Conservation (phyloP, 2,113 vertebrate genomes). For the Sigmodon hispidus region DNA sequence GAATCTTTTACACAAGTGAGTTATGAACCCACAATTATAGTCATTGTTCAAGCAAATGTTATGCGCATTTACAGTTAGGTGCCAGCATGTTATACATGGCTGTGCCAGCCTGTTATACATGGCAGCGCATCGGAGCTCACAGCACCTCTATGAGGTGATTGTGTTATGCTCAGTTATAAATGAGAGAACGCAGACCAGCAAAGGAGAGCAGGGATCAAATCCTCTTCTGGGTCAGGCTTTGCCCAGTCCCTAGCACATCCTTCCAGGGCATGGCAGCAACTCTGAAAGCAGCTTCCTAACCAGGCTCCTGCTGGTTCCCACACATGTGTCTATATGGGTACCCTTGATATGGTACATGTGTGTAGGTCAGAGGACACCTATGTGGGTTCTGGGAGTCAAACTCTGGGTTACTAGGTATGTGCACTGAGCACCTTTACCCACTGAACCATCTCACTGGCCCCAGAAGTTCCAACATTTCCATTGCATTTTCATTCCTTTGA, state of each 20-base stretch:
- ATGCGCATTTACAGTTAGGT: neutral
- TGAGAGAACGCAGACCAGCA: neutral
- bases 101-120: neutral
- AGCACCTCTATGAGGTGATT: neutral
- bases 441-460: neutral
- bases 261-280: neutral
- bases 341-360: neutral
- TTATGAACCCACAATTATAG: conserved; percentile 49
- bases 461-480: neutral
- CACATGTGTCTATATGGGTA: neutral
- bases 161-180: neutral
- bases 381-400: neutral
- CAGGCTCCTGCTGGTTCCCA: neutral
- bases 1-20: neutral
- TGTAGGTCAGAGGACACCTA: neutral
- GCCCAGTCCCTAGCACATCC: neutral
- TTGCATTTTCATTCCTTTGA: neutral
- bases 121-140: neutral
- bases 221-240: neutral
- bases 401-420: too few relatives aligned
- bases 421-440: neutral
- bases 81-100: neutral
- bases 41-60: neutral
- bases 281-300: neutral
- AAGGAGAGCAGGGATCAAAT: neutral